Evolutionary conservation across 2,888 invertebrate genomes (phyloP), one percentile per base, ranked within the genome.

Genomic region (Eulithis prunata): DNA sequence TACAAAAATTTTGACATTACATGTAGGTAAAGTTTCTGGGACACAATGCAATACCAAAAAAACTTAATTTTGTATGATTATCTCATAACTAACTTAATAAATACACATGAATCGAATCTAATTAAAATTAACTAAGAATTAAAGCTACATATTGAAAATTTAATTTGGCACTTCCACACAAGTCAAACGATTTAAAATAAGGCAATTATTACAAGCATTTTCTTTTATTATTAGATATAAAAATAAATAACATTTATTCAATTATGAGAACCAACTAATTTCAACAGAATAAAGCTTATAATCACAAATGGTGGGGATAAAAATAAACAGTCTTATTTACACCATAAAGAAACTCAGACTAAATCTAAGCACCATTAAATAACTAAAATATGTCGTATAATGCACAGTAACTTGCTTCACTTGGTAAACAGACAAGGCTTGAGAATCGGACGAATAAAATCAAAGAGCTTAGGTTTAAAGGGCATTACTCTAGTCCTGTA

Each of bases 111-210:
- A 21, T 41, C 4, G 8, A 11, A 11, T 41, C 41, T 41, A 41
- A 21, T 21, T 21, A 32, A 32, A 41, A 41, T 41, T 8, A 41
- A 41, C 41, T 41, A 41, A 52, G 12, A 12, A 32, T 13, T 43
- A 45, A 6, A n/a, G 28, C 56, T 41, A 56, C 28, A 28, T 11
- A 45, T 32, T 47, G 32, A 32, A 45, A 47, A 28, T 38, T 12
- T 64, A 63, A 59, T 67, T 67, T 67, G 66, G 66, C 66, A 67
- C 66, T 55, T 55, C 10, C 32, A 62, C 57, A 51, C 38, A 67
- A 58, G 47, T 58, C 57, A 58, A 54, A 54, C 7, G 52, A 51
- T 45, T 32, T 32, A 53, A 57, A 57, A 53, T n/a, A 38, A 46
- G 45, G 11, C 1, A 38, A 4, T 38, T 41, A 51, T 55, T 49